Evolutionary conservation across 2,888 invertebrate genomes (phyloP), one percentile per base, ranked within the genome.

Genomic region (Taenaris catops): DNA sequence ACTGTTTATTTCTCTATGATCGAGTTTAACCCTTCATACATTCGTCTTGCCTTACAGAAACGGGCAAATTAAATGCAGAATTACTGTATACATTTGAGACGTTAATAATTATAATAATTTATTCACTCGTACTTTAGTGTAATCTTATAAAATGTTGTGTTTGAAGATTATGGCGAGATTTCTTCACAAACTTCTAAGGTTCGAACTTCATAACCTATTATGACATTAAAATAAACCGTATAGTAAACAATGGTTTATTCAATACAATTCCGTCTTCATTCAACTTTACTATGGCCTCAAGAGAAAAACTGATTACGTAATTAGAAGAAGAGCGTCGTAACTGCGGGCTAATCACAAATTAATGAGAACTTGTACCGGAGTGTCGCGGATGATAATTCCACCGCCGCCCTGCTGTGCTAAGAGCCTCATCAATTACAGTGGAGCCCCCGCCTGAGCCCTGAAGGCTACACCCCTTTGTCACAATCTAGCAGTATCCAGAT

Each of bases 381-480:
- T 73, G 79, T 79, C 76, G 76, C 58, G 63, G 59, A 79, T 81
- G 80, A 84, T 81, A 80, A 81, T 79, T 76, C 72, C 63, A 51
- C 21, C 57, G 57, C 63, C 71, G 62, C 81, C 79, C 83, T 70
- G 78, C 80, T 71, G 86, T 68, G 84, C 78, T 79, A 84, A 86
- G 83, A 84, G 75, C 74, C 73, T 78, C 84, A 84, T 86, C 80
- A 78, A 86, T 86, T 86, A 86, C 76, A 73, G 74, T 64, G 59
- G 60, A 78, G 66, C 71, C 70, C 78, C 71, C 62, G 45, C 53
- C 60, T 48, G 58, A 48, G 60, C 51, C 58, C 58, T 55, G 48
- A 59, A 57, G 61, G 60, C 53, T 51, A 53, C 63, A 65, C 64
- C 69, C 69, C 50, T 50, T 48, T 48, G 50, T 51, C 48, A 51